A percentile compares a stretch with the other conserved stretches of the same genome.
phyloP scores from a whole-genome alignment of 2,888 invertebrate species.

The Rhagium mordax region DNA sequence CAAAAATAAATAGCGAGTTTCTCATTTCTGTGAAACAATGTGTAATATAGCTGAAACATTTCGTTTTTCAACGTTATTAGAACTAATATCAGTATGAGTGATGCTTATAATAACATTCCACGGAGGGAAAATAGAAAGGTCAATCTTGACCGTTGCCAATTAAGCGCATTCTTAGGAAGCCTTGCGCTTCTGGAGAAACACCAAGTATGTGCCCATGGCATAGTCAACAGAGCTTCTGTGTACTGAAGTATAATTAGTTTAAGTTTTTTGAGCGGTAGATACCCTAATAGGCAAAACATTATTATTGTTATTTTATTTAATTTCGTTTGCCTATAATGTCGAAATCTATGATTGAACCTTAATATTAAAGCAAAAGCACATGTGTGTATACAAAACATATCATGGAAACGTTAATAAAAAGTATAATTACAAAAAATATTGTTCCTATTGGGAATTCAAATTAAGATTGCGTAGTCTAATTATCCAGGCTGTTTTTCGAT shows the following conservation, averaged over 20 bases:
- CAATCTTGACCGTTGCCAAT: conserved; percentile 10
- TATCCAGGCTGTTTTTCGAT: no score
- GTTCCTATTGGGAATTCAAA: no score
- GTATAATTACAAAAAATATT: no score
- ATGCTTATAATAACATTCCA: conserved; percentile 2
- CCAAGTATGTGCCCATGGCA: background rate
- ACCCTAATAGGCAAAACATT: no score
- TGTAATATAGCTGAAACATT: background rate
- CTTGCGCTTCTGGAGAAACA: background rate
- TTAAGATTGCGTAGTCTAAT: no score
- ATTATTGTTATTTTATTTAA: no score
- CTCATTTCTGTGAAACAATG: background rate
- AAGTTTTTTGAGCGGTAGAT: no score
- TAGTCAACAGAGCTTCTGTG: background rate
- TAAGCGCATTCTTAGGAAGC: conserved; percentile 5
- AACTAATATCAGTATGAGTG: background rate
- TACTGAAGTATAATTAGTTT: background rate
- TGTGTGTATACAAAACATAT: no score
- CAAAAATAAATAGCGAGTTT: background rate
- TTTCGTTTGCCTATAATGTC: no score
- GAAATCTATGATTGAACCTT: no score
- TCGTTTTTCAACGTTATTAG: background rate
- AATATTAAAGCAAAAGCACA: no score
- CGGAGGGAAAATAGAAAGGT: background rate
- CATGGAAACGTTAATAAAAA: no score